A percentile compares a stretch with the other conserved stretches of the same genome.
Evolutionary conservation across 2,888 invertebrate genomes (phyloP).

Genomic region (Sisyra terminalis): DNA sequence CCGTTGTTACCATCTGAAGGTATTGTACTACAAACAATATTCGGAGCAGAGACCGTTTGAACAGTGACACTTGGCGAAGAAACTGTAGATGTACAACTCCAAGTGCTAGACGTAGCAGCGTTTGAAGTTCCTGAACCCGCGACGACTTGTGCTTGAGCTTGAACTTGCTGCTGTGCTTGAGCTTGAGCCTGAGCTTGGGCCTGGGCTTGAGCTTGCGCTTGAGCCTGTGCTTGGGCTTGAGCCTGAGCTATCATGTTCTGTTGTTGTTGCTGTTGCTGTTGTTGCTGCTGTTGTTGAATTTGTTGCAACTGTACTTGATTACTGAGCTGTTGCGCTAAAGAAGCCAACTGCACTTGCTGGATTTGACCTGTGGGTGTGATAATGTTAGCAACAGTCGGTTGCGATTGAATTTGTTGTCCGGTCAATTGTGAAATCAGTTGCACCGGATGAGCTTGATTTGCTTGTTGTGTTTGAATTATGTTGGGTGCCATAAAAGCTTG

Average conservation of each 20-base stretch:
- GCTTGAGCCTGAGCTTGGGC: conserved; percentile 25
- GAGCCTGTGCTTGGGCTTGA: conserved; percentile 20
- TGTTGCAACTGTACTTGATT: conserved; percentile 22
- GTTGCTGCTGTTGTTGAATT: conserved; percentile 14
- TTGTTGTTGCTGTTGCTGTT: conserved; percentile 16
- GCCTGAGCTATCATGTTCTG: conserved; percentile 13
- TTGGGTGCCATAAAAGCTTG: conserved; percentile 51
- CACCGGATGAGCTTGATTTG: conserved; percentile 33
- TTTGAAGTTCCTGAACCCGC: conserved; percentile 15
- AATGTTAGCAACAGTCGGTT: conserved; percentile 56
- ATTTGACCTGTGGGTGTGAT: conserved; percentile 80
- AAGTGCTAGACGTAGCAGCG: conserved; percentile 17
- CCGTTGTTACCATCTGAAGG: conserved; percentile 6
- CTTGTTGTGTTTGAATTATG: conserved; percentile 29
- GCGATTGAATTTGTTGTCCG: conserved; percentile 37
- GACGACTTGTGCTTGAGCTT: conserved; percentile 24
- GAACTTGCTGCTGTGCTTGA: conserved; percentile 18
- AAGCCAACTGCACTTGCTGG: conserved; percentile 75
- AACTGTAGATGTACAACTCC: conserved; percentile 24
- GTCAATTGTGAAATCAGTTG: conserved; percentile 74
- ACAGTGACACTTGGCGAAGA: conserved; percentile 24
- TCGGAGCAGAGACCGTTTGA: conserved; percentile 21
- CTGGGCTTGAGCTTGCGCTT: conserved; percentile 17
- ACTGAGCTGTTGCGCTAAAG: conserved; percentile 32
- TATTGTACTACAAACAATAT: conserved; percentile 22